Base-by-base conservation (phyloP, 2,113 vertebrate species). In the Chaetorhynchus papuensis region DNA sequence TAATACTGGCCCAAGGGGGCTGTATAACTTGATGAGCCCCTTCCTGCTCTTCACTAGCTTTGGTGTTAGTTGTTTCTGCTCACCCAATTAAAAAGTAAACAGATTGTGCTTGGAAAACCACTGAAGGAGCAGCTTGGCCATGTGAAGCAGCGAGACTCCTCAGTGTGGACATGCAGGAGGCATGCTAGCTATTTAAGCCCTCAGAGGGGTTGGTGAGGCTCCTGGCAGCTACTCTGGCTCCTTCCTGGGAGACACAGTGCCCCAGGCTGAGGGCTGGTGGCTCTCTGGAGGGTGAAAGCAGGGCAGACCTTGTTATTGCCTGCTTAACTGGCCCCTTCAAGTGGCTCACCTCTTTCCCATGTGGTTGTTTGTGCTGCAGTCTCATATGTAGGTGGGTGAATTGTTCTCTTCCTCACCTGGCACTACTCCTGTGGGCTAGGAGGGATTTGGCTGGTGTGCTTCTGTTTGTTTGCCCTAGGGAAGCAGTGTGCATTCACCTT, bases 361-460 rank as follows among this genome's bases (percentile, higher is more conserved):
- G 60, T 0, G 28, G 76, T 92, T 90, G 61, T 81, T 97, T 90
- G 84, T 41, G 54, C 11, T 78, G 41, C 47, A 7, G 37, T 95
- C 72, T 66, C 80, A 68, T 92, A 56, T 92, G 94, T 84, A 68
- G 80, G 87, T 84, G 89, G 83, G 39, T 78, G 83, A 94, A 96
- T 88, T 96, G 76, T 94, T 95, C 83, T 89, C 37, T 94, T 93
- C 86, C 80, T 92, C 3, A 2, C 56, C 72, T 82, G 86, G 68
- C 6, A 1, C 41, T 81, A 11, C n/a, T 83, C 35, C 79, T 88
- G 27, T 4, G 1, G 42, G 44, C 57, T 70, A 24, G 56, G 79
- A 89, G n/a, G 69, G 47, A 50, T 76, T 90, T 95, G 89, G 54
- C 76, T 81, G 72, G 21, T 39, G 39, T 4, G 2, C 45, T 94